Evolutionary conservation across 2,888 invertebrate genomes (phyloP), one percentile per base, ranked within the genome.

Genomic region (Pristionchus fissidentatus): DNA sequence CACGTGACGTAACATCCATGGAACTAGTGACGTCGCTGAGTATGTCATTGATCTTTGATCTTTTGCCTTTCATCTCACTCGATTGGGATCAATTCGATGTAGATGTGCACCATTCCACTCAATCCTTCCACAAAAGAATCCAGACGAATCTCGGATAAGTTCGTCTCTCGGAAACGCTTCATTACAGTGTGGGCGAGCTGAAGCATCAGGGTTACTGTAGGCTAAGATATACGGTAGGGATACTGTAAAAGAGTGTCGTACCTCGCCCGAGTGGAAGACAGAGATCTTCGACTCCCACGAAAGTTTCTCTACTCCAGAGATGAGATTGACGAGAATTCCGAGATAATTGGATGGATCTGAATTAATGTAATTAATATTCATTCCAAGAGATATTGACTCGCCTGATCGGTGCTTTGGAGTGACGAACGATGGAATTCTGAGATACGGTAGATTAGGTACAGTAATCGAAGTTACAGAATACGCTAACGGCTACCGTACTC

Each of bases 41-140:
- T 32, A 62, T 66, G n/a, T n/a, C n/a, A n/a, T n/a, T n/a, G 38
- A 66, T 38, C 41, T 15, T 38, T 66, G 38, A 66, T 26, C 43
- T 43, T n/a, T n/a, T n/a, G n/a, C n/a, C n/a, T n/a, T n/a, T n/a
- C n/a, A n/a, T n/a, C n/a, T n/a, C n/a, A 43, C 43, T 46, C 49
- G 3, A 75, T 46, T 5, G 75, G 49, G 32, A 49, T 15, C 8
- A 75, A 19, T 49, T 75, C 75, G 19, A 75, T 22, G 19, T 49
- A 29, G 49, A 46, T 19, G 19, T 75, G 46, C 5, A 75, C 49
- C 15, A 49, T 49, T 75, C 75, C 75, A 70, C n/a, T 41, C 7
- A 70, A n/a, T 75, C 32, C 75, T 22, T 75, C 75, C 32, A 75
- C 8, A 41, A 75, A 75, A 3, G 75, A 75, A 75, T 75, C 75